phyloP scores from a whole-genome alignment of 1,140 invertebrate species.

The Platyscapa corneri region DNA sequence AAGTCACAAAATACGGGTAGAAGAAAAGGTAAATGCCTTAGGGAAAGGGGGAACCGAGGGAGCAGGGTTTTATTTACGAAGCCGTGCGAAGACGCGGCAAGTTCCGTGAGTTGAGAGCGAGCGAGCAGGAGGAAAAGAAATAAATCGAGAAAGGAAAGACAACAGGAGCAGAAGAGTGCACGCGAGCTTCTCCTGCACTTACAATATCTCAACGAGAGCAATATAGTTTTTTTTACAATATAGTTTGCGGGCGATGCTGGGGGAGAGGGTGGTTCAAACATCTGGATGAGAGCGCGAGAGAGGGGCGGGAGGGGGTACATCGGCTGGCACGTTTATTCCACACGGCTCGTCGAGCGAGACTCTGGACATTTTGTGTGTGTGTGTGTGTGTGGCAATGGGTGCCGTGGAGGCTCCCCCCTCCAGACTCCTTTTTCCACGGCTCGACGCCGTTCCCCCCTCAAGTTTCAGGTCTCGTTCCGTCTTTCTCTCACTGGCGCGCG shows the following conservation, averaged over 20 bases:
- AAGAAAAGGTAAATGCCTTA: neutral
- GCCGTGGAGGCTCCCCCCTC: conserved; percentile 7
- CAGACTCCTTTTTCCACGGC: conserved; percentile 12
- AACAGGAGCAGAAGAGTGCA: conserved; percentile 13
- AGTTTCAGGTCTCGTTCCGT: neutral
- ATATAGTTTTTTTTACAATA: too few species aligned
- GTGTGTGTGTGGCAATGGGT: neutral
- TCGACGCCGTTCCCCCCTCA: conserved; percentile 30
- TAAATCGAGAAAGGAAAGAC: conserved; percentile 12
- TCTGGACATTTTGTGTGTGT: too few species aligned
- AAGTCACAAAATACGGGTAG: neutral
- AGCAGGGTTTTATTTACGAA: neutral
- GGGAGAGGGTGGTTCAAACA: neutral
- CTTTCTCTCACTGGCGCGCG: conserved; percentile 5
- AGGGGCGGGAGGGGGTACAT: neutral
- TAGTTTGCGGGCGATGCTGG: neutral
- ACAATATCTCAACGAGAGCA: conserved; percentile 23
- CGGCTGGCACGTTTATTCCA: neutral
- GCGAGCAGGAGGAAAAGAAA: neutral
- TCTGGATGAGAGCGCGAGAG: neutral
- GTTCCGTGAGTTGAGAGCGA: neutral
- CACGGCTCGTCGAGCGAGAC: too few species aligned
- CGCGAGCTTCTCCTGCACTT: neutral
- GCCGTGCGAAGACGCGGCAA: neutral
- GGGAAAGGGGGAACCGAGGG: neutral